Conservation (phyloP, 1,140 invertebrate genomes). For the Pollicipes pollicipes region DNA sequence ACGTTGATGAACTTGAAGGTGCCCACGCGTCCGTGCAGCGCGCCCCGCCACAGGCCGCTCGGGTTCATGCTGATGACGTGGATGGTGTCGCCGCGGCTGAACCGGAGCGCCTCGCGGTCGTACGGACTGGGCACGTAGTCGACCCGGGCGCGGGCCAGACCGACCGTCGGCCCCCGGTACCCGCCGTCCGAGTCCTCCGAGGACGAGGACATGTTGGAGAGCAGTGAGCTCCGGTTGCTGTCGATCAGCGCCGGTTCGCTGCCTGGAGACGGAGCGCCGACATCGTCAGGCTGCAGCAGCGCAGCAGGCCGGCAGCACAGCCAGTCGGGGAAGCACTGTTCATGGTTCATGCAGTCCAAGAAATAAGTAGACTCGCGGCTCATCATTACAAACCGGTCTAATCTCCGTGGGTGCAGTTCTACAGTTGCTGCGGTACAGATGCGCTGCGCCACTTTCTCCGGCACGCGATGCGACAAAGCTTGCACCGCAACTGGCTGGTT, state of each 20-base stretch:
- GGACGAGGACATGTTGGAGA: constrained; percentile 26
- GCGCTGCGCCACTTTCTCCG: no score
- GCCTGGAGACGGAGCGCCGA: neutral
- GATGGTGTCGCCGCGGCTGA: constrained; percentile 88
- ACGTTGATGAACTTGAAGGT: constrained; percentile 89
- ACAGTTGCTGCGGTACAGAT: no score
- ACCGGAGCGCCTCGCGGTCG: constrained; percentile 73
- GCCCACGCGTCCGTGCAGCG: constrained; percentile 54
- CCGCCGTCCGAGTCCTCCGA: constrained; percentile 48
- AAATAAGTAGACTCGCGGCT: no score
- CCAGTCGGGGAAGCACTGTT: no score
- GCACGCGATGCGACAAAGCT: no score
- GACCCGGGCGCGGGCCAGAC: constrained; percentile 62
- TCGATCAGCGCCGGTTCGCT: constrained; percentile 43
- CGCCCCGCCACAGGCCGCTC: constrained; percentile 72
- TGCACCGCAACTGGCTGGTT: no score
- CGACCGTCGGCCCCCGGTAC: constrained; percentile 38
- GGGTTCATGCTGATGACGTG: constrained; percentile 81
- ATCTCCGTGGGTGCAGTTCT: no score
- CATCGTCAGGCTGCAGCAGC: no score
- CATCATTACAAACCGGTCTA: no score
- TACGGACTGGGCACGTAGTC: constrained; percentile 76
- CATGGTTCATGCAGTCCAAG: no score
- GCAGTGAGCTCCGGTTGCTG: constrained; percentile 65
- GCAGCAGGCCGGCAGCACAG: no score